phyloP scores from a whole-genome alignment of 2,113 vertebrate genomes.

The Salvelinus fontinalis region DNA sequence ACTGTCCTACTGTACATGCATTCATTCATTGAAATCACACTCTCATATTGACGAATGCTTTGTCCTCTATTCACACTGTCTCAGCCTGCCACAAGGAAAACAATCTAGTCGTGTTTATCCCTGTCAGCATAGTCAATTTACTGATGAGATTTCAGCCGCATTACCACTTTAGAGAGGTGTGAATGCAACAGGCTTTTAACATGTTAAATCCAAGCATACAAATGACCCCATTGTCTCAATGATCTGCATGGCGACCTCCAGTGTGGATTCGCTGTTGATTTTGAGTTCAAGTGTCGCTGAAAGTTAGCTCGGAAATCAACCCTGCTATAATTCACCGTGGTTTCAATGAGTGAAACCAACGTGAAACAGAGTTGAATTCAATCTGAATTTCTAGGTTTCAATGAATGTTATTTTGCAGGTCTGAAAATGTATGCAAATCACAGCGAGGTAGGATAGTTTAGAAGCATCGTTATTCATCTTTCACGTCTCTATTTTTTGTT shows the following conservation, averaged over 20 bases:
- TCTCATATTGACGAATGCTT: constrained; percentile 6
- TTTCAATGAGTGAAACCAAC: too few relatives aligned
- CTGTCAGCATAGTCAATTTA: constrained; percentile 30
- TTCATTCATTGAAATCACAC: constrained; percentile 12
- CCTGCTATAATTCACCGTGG: too few relatives aligned
- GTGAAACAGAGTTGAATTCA: too few relatives aligned
- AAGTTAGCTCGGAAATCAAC: background rate
- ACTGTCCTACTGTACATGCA: too few relatives aligned
- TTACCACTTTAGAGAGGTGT: constrained; percentile 15
- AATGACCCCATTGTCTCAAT: background rate
- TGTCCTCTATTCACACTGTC: constrained; percentile 10
- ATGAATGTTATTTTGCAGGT: too few relatives aligned
- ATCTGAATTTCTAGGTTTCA: too few relatives aligned
- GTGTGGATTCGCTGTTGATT: background rate
- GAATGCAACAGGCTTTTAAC: background rate
- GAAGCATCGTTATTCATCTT: background rate
- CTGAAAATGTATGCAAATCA: background rate
- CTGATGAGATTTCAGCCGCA: constrained; percentile 12
- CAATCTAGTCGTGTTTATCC: constrained; percentile 22
- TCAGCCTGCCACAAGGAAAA: background rate
- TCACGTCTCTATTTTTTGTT: background rate
- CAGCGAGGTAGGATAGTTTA: background rate
- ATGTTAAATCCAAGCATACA: background rate
- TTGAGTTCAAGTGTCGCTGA: background rate
- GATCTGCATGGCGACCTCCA: background rate